Conservation (phyloP, 2,888 invertebrate genomes). For the Zootermopsis nevadensis region DNA sequence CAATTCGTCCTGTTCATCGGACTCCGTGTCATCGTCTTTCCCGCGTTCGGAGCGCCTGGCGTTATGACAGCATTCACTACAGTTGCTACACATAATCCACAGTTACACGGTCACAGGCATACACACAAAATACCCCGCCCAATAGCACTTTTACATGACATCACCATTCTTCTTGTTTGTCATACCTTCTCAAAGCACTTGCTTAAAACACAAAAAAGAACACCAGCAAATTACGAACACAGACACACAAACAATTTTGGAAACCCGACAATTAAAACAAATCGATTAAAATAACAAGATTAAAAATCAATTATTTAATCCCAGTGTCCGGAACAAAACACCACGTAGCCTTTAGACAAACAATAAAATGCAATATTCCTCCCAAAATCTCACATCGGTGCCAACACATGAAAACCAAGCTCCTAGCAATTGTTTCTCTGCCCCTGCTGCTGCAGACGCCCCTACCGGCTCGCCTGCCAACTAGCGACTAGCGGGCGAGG, state of each 20-base stretch:
- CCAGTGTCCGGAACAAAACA: no score
- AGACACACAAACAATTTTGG: not conserved
- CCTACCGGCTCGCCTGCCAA: conserved; percentile 36
- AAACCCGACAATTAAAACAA: no score
- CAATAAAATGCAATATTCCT: no score
- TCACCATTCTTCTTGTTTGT: not conserved
- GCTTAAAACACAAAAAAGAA: not conserved
- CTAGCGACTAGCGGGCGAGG: conserved; percentile 36
- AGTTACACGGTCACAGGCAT: not conserved
- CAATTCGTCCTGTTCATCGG: conserved; percentile 46
- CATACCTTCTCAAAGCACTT: not conserved
- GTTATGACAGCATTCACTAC: conserved; percentile 63
- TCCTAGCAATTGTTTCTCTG: not conserved
- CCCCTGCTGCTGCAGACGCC: conserved; percentile 5
- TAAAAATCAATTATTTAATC: no score
- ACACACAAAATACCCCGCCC: not conserved
- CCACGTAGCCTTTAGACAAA: no score
- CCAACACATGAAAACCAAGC: not conserved
- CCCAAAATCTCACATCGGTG: no score
- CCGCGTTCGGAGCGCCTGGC: conserved; percentile 57
- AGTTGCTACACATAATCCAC: conserved; percentile 63
- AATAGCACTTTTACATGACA: not conserved
- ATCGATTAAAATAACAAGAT: no score
- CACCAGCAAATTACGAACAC: not conserved
- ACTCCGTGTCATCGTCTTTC: conserved; percentile 60